Conservation (phyloP, 2,797 vertebrate species). For the Mus spretus region DNA sequence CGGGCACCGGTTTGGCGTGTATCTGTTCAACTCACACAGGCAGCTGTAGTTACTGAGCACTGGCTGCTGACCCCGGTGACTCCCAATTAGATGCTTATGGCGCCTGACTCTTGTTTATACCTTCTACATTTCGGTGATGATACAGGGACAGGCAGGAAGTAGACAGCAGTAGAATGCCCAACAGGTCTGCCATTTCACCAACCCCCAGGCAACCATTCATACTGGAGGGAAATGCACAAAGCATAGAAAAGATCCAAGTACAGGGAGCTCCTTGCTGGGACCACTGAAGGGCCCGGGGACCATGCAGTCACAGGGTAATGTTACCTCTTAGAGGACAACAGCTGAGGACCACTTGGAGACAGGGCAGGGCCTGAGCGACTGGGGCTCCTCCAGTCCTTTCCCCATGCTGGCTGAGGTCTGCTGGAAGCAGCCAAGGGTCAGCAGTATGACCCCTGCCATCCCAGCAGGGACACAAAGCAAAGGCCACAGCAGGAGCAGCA, state of each 20-base stretch:
- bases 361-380: not conserved
- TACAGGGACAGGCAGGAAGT: not conserved
- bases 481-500: not conserved
- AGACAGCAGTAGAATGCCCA: not conserved
- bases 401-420: not conserved
- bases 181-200: not conserved
- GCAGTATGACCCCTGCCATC: rapidly evolving
- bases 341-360: not conserved
- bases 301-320: not conserved
- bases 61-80: no score
- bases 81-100: not conserved
- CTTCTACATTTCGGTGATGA: not conserved
- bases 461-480: not conserved
- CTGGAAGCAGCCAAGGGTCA: not conserved
- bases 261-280: not conserved
- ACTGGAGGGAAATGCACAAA: not conserved
- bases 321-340: not conserved
- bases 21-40: not conserved
- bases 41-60: not conserved
- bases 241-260: not conserved
- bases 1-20: not conserved
- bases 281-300: not conserved
- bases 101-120: not conserved
- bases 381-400: not conserved
- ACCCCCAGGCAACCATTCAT: not conserved